phyloP scores from a whole-genome alignment of 2,888 invertebrate species.

The Rhamnusium bicolor region DNA sequence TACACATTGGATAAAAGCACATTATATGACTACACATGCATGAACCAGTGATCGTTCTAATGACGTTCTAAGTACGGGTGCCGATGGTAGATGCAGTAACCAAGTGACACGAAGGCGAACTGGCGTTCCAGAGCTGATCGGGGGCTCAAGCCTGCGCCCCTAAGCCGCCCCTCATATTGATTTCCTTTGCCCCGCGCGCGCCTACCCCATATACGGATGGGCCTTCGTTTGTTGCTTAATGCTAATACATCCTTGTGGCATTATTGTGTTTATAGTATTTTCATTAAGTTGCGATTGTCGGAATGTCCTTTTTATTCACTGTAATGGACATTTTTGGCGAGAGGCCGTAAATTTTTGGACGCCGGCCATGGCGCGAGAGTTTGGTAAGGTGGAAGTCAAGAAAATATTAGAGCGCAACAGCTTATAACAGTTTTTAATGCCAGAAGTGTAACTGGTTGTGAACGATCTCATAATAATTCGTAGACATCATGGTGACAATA shows the following conservation, averaged over 20 bases:
- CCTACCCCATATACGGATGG: constrained; percentile 47
- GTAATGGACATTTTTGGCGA: not conserved
- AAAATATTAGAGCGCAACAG: constrained; percentile 10
- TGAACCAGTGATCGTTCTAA: constrained; percentile 9
- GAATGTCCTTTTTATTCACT: not conserved
- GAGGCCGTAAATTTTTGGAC: not conserved
- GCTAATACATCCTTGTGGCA: constrained; percentile 53
- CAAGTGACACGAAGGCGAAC: constrained; percentile 74
- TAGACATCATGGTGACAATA: not conserved
- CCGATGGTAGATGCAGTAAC: constrained; percentile 59
- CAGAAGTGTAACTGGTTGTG: not conserved
- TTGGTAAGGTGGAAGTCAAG: not conserved
- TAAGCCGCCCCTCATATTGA: constrained; percentile 70
- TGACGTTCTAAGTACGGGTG: constrained; percentile 2
- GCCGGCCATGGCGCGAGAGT: not conserved
- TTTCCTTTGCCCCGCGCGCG: constrained; percentile 67
- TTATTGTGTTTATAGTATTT: constrained; percentile 30
- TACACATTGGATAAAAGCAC: not conserved
- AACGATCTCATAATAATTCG: not conserved
- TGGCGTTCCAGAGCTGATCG: constrained; percentile 71
- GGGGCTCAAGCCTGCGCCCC: constrained; percentile 73
- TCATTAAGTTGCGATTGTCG: constrained; percentile 9
- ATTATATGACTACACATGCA: constrained; percentile 12
- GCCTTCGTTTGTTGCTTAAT: constrained; percentile 62
- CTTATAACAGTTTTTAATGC: constrained; percentile 1